Evolutionary conservation across 2,113 vertebrate species (phyloP).

Genomic region (Nycticebus coucang): DNA sequence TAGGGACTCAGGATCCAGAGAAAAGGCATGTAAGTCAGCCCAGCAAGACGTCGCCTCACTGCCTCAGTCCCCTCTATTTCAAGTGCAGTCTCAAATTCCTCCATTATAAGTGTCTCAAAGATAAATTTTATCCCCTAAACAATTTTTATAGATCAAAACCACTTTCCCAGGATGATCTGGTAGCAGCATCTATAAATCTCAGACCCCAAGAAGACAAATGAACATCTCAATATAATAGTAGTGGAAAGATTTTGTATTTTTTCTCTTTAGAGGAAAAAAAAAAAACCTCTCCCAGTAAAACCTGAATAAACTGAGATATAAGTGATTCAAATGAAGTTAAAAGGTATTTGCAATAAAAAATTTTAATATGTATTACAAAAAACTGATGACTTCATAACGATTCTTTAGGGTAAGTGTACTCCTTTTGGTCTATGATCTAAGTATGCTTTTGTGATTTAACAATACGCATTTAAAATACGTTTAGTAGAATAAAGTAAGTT

Average conservation of each 20-base stretch:
- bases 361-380: slow-evolving; percentile 41
- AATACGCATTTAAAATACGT: slow-evolving; percentile 56
- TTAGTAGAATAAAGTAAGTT: slow-evolving; percentile 49
- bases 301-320: slow-evolving; percentile 21
- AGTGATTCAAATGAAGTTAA: slow-evolving; percentile 14
- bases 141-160: slow-evolving; percentile 40
- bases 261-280: neutral
- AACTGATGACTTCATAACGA: slow-evolving; percentile 29
- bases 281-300: slow-evolving; percentile 10
- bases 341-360: neutral
- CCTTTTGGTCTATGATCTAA: neutral
- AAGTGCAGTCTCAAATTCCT: neutral
- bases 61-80: neutral
- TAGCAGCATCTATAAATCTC: slow-evolving; percentile 4
- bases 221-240: slow-evolving; percentile 23
- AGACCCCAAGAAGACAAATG: neutral
- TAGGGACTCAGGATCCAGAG: neutral
- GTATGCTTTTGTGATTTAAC: slow-evolving; percentile 47
- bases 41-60: neutral
- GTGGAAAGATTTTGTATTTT: neutral
- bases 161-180: slow-evolving; percentile 21
- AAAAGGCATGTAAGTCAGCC: neutral
- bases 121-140: neutral
- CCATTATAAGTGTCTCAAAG: slow-evolving; percentile 23
- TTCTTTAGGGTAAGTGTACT: slow-evolving; percentile 20